Conservation (phyloP, 1,140 invertebrate genomes). For the Ceratosolen fusciceps region DNA sequence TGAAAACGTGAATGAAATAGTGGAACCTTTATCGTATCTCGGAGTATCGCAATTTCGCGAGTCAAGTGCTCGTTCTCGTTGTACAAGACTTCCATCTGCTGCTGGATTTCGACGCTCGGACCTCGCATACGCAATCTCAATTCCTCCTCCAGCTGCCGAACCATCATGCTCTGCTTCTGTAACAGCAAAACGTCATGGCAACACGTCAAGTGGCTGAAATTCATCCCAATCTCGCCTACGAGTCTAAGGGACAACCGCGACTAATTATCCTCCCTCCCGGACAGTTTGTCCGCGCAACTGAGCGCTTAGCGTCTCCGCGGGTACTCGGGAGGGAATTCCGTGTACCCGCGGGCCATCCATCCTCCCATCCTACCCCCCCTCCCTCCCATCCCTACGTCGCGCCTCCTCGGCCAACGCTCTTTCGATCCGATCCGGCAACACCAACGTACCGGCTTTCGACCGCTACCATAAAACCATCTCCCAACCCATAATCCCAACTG, state of each 20-base stretch:
- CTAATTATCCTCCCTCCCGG: too few species aligned
- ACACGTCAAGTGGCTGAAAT: slow-evolving; percentile 27
- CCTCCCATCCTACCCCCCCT: too few species aligned
- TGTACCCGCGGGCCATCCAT: too few species aligned
- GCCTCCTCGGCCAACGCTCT: too few species aligned
- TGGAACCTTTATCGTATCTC: slow-evolving; percentile 92
- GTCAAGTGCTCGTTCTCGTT: slow-evolving; percentile 95
- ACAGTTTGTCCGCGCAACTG: not conserved
- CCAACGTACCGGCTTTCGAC: too few species aligned
- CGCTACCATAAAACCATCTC: too few species aligned
- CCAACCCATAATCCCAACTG: too few species aligned
- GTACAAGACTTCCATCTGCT: slow-evolving; percentile 92
- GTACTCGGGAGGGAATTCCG: too few species aligned
- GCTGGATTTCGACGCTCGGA: slow-evolving; percentile 90
- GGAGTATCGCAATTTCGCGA: slow-evolving; percentile 93
- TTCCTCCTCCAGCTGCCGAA: slow-evolving; percentile 94
- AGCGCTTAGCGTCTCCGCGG: too few species aligned
- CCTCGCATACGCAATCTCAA: slow-evolving; percentile 86
- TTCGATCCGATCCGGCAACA: too few species aligned
- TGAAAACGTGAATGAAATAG: slow-evolving; percentile 32
- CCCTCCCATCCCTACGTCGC: too few species aligned
- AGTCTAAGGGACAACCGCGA: too few species aligned
- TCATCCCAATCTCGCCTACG: not conserved
- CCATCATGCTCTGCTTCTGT: slow-evolving; percentile 96
- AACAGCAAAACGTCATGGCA: slow-evolving; percentile 59